These are phyloP conservation scores for Homalodisca vitripennis DNA, from an alignment of 1,140 invertebrate species.

Conservation along the genomic window DNA sequence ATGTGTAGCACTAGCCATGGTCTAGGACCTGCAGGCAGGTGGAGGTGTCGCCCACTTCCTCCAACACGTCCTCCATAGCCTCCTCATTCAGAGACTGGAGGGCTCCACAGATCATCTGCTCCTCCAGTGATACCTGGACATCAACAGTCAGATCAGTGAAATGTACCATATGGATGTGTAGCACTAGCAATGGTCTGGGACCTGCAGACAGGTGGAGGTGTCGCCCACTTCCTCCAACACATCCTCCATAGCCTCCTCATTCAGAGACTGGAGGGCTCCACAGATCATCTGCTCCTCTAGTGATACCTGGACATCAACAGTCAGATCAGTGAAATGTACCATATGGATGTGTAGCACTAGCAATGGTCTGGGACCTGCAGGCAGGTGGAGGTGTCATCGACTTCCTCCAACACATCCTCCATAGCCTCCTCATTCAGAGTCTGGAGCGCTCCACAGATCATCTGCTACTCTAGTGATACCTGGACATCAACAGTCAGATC, in stretches of 20 bases:
- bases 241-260: neutral
- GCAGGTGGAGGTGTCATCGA: too few relatives aligned
- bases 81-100: constrained; percentile 88
- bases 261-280: constrained; percentile 5
- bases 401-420: constrained; percentile 75
- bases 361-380: too few relatives aligned
- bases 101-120: constrained; percentile 90
- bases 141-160: too few relatives aligned
- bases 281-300: constrained; percentile 22
- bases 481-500: constrained; percentile 44
- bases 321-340: neutral
- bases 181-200: too few relatives aligned
- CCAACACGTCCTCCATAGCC: constrained; percentile 79
- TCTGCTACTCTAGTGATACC: constrained; percentile 91
- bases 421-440: constrained; percentile 89
- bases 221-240: constrained; percentile 1
- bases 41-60: too few relatives aligned
- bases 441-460: constrained; percentile 89
- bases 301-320: neutral
- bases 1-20: too few relatives aligned
- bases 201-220: too few relatives aligned
- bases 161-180: too few relatives aligned
- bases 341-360: too few relatives aligned
- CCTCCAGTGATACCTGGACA: constrained; percentile 79
- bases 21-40: too few relatives aligned